Evolutionary conservation across 2,113 vertebrate species (phyloP), one percentile per base, ranked within the genome.

Genomic region (Dromiciops gliroides): DNA sequence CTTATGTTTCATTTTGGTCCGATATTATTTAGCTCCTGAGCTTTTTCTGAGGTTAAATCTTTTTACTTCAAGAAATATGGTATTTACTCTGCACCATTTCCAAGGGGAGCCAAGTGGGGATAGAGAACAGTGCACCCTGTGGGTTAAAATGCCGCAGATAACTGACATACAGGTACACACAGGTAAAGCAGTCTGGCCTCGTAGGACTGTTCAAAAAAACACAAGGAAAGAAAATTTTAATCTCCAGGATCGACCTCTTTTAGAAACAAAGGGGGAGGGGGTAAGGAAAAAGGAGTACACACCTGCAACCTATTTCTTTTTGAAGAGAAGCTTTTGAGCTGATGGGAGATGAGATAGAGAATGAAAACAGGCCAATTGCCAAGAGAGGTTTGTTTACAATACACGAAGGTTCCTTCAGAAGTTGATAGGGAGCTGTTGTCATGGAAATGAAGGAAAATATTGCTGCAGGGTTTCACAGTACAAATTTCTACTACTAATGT

Each of bases 291-390:
- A 97, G 96, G 96, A 95, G 93, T 92, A 96, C 97, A 96, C 98
- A 98, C 98, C 98, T 98, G 98, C 97, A 97, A 95, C 96, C 96
- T 98, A 97, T 97, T 98, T 98, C 95, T 97, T 96, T 98, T 98
- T 98, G 96, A 97, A 97, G 94, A 96, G 91, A 95, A 97, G 93
- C 89, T 96, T 98, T 98, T 97, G 97, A 97, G 97, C 97, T 97
- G 97, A 97, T 96, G 95, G 97, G 93, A 97, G 94, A 95, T 94
- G 97, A 98, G 96, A 94, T 96, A 97, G 96, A 97, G 92, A 97
- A 96, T 96, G 97, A 97, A 96, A 94, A 97, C 94, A 97, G 94
- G 91, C 97, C 95, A 95, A 94, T 97, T 98, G 95, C 97, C 97
- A 97, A 92, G 95, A 97, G 94, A 96, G 95, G 93, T 97, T 96